These are phyloP conservation scores for Oreochromis mossambicus DNA, from an alignment of 2,797 vertebrate genomes.

Conservation along the genomic window DNA sequence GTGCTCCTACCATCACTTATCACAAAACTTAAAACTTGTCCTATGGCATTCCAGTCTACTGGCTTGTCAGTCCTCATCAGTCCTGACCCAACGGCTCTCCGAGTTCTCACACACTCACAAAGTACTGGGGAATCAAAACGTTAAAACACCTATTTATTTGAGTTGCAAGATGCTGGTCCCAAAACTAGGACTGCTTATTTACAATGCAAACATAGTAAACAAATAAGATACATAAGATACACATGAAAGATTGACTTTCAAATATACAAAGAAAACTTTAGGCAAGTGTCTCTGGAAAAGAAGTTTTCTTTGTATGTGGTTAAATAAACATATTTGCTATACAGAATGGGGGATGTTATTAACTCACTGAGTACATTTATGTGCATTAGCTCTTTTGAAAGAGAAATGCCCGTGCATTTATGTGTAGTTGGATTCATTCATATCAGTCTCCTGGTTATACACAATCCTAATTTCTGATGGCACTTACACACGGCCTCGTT, in stretches of 20 bases:
- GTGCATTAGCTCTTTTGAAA: background rate
- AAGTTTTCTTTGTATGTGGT: background rate
- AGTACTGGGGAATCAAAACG: background rate
- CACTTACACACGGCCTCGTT: fast-evolving
- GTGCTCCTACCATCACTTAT: background rate
- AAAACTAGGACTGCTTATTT: background rate
- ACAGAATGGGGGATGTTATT: background rate
- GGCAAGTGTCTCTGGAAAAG: no score
- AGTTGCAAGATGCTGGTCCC: background rate
- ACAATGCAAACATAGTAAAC: background rate
- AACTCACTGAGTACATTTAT: no score
- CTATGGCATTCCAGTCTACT: slow-evolving; percentile 5
- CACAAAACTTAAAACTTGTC: background rate
- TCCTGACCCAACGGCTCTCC: background rate
- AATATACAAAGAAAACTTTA: no score
- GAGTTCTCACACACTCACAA: background rate
- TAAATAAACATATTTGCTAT: background rate
- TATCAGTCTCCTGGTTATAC: background rate
- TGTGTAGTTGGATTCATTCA: background rate
- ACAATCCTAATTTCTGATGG: background rate
- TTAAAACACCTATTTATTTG: background rate
- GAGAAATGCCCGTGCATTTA: background rate
- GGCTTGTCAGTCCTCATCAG: background rate
- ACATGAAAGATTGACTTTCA: no score
- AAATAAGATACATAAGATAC: background rate